Evolutionary conservation across 2,113 vertebrate species (phyloP).

Genomic region (Phycodurus eques): DNA sequence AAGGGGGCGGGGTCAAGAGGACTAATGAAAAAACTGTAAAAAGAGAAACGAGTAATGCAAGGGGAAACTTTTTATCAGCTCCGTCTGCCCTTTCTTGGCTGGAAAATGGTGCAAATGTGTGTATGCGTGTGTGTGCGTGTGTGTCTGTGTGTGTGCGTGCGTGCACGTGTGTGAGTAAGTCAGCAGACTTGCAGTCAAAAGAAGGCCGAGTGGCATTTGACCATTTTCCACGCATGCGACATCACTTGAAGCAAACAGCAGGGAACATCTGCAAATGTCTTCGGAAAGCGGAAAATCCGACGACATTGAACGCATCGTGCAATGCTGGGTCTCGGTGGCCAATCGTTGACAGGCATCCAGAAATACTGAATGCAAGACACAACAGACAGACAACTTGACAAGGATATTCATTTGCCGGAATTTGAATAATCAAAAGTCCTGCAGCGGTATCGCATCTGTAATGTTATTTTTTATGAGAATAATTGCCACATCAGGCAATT

Average conservation of each 20-base stretch:
- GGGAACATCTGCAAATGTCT: conserved; percentile 18
- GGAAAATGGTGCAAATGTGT: conserved; percentile 27
- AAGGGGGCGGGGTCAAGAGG: not conserved
- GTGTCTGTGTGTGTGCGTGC: conserved; percentile 23
- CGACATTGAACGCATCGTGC: not conserved
- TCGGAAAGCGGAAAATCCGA: not conserved
- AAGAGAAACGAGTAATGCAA: conserved; percentile 31
- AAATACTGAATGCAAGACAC: not conserved
- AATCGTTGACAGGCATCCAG: not conserved
- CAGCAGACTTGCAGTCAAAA: conserved; percentile 32
- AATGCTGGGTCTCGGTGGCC: not conserved
- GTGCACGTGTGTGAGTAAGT: conserved; percentile 16
- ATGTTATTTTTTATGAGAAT: too few relatives aligned
- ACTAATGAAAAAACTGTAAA: conserved; percentile 7
- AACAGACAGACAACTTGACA: not conserved
- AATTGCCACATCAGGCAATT: too few relatives aligned
- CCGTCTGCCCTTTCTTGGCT: conserved; percentile 41
- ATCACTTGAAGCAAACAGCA: not conserved
- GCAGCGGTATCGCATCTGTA: too few relatives aligned
- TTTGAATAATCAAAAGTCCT: too few relatives aligned
- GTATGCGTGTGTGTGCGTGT: conserved; percentile 24
- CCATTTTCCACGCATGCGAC: conserved; percentile 27
- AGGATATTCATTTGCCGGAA: too few relatives aligned
- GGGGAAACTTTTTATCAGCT: conserved; percentile 47
- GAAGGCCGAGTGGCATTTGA: conserved; percentile 21